Base-by-base conservation (phyloP, 2,113 vertebrate species). In the Cryptomyrus ogoouensis region DNA sequence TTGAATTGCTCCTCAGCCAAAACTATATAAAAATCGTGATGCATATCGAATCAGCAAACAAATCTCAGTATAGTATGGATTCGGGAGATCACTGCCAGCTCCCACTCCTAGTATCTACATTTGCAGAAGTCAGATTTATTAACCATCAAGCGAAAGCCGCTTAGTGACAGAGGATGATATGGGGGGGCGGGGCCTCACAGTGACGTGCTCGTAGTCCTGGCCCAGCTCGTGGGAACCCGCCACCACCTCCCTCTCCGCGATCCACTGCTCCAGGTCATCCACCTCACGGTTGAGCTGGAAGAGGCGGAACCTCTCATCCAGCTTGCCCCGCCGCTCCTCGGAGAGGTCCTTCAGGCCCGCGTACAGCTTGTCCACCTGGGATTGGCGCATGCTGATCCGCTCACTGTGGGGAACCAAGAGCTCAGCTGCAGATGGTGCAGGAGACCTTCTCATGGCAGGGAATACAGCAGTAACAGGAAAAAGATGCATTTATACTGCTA, bases 241-340 rank as follows among this genome's bases (percentile, higher is more conserved):
- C 74, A 99, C 98, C 94, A 99, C 98, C 92, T 99, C 98, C 90
- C 98, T 93, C 93, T 99, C 98, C 0, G 98, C 98, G 0, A 99
- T 98, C 98, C 98, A 99, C 92, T 99, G 98, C 93, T 99, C 98
- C 92, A 99, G 95, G 94, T 99, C 98, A 0, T 99, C 98, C 88
- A 99, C 98, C 92, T 99, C 98, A 0, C 98, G 96, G 95, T 99
- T 99, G 35, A 99, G 96, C 94, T 98, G 98, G 96, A 99, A 99
- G 7, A 99, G 96, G 83, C 97, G 94, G 94, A 98, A 97, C 84
- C 98, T 95, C 94, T 99, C 98, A 0, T 99, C 98, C 93, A 99
- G 95, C 90, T 97, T 98, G 56, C 98, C 98, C 90, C 97, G 94
- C 91, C 98, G 95, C 93, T 99, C 98, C 88, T 99, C 98, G 0